These are phyloP conservation scores for Adrianichthys oophorus DNA, from an alignment of 2,797 vertebrate species.

Conservation along the genomic window DNA sequence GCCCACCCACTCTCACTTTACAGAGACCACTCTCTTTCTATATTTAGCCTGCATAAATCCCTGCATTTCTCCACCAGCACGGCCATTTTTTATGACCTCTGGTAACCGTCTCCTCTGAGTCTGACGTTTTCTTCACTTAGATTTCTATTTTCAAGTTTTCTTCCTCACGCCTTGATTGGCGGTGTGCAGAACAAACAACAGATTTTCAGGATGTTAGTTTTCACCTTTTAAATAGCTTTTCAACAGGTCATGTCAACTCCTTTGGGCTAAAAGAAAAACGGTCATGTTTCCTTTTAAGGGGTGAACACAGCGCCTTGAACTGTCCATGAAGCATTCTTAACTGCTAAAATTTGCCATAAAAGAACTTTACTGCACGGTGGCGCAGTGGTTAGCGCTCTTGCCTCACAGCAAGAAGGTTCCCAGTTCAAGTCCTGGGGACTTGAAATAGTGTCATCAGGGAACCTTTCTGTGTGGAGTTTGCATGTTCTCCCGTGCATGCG, in stretches of 20 bases:
- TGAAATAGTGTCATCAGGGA: too few relatives aligned
- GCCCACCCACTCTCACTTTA: constrained; percentile 50
- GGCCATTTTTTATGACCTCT: constrained; percentile 32
- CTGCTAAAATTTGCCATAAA: neutral
- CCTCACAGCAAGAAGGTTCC: too few relatives aligned
- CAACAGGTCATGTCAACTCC: constrained; percentile 40
- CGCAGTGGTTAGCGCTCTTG: too few relatives aligned
- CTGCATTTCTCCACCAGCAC: constrained; percentile 26
- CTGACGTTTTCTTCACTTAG: too few relatives aligned
- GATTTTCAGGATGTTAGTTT: constrained; percentile 11
- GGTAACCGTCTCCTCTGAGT: constrained; percentile 2
- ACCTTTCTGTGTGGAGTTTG: too few relatives aligned
- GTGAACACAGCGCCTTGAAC: constrained; percentile 35
- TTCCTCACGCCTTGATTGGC: too few relatives aligned
- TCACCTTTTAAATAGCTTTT: constrained; percentile 23
- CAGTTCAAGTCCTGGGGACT: too few relatives aligned
- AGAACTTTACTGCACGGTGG: too few relatives aligned
- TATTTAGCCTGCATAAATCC: constrained; percentile 15
- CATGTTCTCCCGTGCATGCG: too few relatives aligned
- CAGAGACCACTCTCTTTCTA: constrained; percentile 27
- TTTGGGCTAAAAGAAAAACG: constrained; percentile 11
- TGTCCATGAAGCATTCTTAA: constrained; percentile 18
- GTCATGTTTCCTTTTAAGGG: constrained; percentile 12
- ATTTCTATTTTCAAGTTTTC: too few relatives aligned
- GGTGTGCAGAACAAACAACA: too few relatives aligned